Percentiles rank a stretch among this genome's conserved stretches.
These are phyloP conservation scores for Betta splendens DNA, from an alignment of 2,797 vertebrate genomes.

Conservation along the genomic window DNA sequence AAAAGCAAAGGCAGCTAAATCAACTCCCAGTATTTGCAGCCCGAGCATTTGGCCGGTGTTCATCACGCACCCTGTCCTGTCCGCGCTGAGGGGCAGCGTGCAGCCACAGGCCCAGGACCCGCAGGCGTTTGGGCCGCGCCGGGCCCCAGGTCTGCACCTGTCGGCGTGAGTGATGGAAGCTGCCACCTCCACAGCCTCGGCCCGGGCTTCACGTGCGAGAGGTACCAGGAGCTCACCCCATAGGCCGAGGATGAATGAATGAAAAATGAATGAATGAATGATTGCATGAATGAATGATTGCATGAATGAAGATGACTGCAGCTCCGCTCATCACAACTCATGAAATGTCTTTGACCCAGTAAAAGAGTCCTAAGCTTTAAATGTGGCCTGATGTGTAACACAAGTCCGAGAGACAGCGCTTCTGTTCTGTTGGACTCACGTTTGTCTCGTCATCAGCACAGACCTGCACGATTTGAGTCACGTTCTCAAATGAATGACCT, in stretches of 20 bases:
- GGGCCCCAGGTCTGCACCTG: conserved; percentile 37
- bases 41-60: conserved; percentile 23
- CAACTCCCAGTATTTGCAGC: background rate
- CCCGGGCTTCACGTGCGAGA: conserved; percentile 40
- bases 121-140: conserved; percentile 47
- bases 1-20: conserved; percentile 57
- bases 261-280: too few species aligned
- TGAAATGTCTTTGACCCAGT: background rate
- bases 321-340: background rate
- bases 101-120: conserved; percentile 41
- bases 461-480: conserved; percentile 33
- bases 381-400: background rate
- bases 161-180: conserved; percentile 53
- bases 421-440: conserved; percentile 6
- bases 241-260: too few species aligned
- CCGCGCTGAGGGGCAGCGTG: conserved; percentile 34
- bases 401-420: background rate
- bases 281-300: too few species aligned
- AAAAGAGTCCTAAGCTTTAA: background rate
- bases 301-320: too few species aligned
- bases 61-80: conserved; percentile 26
- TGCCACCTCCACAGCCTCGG: conserved; percentile 19
- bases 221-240: background rate
- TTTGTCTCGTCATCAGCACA: conserved; percentile 25
- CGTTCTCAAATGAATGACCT: conserved; percentile 39